These are phyloP conservation scores for Meloe dianella DNA, from an alignment of 2,888 invertebrate genomes.

Conservation along the genomic window DNA sequence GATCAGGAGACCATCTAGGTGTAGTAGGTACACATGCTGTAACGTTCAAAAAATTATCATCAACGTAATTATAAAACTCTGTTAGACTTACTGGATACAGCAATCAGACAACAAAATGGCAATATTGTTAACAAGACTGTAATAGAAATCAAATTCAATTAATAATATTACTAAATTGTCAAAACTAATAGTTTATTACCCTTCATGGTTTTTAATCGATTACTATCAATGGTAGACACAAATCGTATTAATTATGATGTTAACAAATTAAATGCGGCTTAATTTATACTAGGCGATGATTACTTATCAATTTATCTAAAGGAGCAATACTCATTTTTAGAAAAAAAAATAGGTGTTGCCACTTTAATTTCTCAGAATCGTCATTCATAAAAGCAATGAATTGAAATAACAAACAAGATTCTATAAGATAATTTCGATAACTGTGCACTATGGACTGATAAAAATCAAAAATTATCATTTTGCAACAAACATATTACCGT, in stretches of 20 bases:
- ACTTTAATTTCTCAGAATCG: not conserved
- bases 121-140: not conserved
- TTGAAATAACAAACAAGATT: not conserved
- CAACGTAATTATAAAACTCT: not conserved
- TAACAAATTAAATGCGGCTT: not conserved
- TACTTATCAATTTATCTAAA: not conserved
- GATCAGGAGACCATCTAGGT: conserved; percentile 18
- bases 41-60: not conserved
- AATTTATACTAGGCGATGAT: not conserved
- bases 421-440: not conserved
- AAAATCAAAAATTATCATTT: not conserved
- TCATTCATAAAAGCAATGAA: not conserved
- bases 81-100: not conserved
- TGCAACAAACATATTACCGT: too few species aligned
- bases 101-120: not conserved
- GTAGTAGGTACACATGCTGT: too few species aligned
- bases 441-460: not conserved
- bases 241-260: not conserved
- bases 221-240: not conserved
- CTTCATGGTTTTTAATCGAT: not conserved
- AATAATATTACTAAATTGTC: not conserved
- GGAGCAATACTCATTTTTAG: not conserved
- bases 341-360: not conserved
- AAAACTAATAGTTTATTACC: not conserved
- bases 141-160: not conserved